These are phyloP conservation scores for Phalacrocorax carbo DNA, from an alignment of 2,113 vertebrate genomes.

Conservation along the genomic window DNA sequence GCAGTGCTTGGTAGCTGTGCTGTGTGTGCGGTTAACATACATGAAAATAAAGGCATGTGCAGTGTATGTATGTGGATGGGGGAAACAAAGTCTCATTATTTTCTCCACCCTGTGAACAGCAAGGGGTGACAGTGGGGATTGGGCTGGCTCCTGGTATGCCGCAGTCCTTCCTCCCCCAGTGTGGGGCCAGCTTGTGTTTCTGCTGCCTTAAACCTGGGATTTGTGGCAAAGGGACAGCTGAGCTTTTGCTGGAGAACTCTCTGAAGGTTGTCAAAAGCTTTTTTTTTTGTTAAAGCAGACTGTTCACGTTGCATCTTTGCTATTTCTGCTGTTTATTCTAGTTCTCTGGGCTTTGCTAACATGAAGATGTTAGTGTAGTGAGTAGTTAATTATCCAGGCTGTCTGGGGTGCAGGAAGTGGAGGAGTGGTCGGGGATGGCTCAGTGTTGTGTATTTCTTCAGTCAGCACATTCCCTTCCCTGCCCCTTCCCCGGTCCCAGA, in stretches of 20 bases:
- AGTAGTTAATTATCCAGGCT: slow-evolving; percentile 7
- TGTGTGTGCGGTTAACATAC: not conserved
- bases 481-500: not conserved
- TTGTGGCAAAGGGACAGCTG: not conserved
- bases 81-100: not conserved
- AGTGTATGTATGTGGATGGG: too few relatives aligned
- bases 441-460: not conserved
- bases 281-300: not conserved
- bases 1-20: not conserved
- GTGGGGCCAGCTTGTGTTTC: not conserved
- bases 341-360: not conserved
- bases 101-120: fast-evolving
- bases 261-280: not conserved
- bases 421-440: not conserved
- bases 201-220: not conserved
- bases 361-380: not conserved
- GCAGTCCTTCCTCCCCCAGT: not conserved
- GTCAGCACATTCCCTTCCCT: slow-evolving; percentile 5
- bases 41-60: not conserved
- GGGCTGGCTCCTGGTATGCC: not conserved
- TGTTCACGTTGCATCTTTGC: not conserved
- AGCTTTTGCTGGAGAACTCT: not conserved
- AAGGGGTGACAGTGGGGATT: not conserved
- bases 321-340: not conserved
- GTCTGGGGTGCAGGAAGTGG: not conserved